Percentiles rank a stretch among this genome's conserved stretches.
phyloP scores from a whole-genome alignment of 37 sponge, comb jelly and placozoan genomes.

The Aphrocallistes beatrix region DNA sequence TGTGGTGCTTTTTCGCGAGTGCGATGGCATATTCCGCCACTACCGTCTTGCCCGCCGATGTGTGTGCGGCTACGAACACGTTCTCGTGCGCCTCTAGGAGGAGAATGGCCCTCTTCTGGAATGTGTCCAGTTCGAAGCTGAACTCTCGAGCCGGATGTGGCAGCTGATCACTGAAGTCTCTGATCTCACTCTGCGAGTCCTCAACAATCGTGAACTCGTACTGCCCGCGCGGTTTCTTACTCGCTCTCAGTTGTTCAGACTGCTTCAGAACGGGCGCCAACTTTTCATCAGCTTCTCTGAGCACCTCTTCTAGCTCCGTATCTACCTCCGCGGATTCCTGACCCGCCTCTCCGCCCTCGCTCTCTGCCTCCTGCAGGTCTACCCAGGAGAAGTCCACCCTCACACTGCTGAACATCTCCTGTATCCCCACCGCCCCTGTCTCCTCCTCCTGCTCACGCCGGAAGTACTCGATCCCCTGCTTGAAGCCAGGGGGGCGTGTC shows the following conservation, averaged over 20 bases:
- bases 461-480: too few species aligned
- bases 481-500: neutral
- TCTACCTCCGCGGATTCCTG: neutral
- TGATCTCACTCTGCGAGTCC: neutral
- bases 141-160: constrained; percentile 32
- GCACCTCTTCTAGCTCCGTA: neutral
- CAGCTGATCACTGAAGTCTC: neutral
- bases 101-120: constrained; percentile 79
- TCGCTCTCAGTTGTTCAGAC: neutral
- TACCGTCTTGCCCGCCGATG: constrained; percentile 95
- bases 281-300: neutral
- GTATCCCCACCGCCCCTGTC: neutral
- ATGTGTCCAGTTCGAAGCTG: constrained; percentile 78
- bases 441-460: neutral
- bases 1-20: constrained; percentile 66
- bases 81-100: constrained; percentile 78
- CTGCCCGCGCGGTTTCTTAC: neutral
- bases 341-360: neutral
- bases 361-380: neutral
- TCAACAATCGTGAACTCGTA: neutral
- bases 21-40: constrained; percentile 98
- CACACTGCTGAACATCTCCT: neutral
- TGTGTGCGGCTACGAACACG: constrained; percentile 88
- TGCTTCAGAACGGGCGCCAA: neutral
- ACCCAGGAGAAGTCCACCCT: constrained; percentile 5